phyloP scores from a whole-genome alignment of 1,140 invertebrate genomes.

The Drosophila oshimai region DNA sequence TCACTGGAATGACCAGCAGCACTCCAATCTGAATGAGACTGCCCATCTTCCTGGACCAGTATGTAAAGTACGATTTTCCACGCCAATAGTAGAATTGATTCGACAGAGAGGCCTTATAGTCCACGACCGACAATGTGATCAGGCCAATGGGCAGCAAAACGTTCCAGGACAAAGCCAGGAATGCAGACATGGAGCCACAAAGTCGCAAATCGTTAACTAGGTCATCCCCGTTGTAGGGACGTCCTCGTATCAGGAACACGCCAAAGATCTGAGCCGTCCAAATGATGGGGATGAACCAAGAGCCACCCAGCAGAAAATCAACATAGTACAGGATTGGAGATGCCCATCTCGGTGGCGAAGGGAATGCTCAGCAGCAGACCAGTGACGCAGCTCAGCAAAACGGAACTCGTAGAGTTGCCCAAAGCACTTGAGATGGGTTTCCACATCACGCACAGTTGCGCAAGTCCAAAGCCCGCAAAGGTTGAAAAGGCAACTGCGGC shows the following conservation, averaged over 20 bases:
- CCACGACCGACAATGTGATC: conserved; percentile 85
- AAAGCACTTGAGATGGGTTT: conserved; percentile 86
- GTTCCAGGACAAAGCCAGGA: conserved; percentile 94
- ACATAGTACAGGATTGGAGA: conserved; percentile 92
- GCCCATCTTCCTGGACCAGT: conserved; percentile 90
- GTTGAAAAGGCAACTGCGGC: conserved; percentile 93
- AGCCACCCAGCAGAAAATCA: conserved; percentile 91
- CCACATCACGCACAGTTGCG: conserved; percentile 88
- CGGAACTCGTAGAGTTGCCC: conserved; percentile 94
- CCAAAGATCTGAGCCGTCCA: conserved; percentile 90
- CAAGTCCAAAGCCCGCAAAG: conserved; percentile 92
- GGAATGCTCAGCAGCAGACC: conserved; percentile 93
- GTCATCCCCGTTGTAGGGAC: conserved; percentile 92
- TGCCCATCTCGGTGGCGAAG: conserved; percentile 94
- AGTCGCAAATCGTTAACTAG: conserved; percentile 88
- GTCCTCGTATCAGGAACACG: conserved; percentile 91
- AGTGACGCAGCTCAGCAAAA: conserved; percentile 92
- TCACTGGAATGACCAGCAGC: conserved; percentile 89
- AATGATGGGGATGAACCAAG: conserved; percentile 93
- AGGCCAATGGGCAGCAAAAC: conserved; percentile 90
- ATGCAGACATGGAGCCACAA: conserved; percentile 85
- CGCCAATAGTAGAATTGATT: conserved; percentile 82
- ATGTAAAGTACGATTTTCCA: conserved; percentile 86
- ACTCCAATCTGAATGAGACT: conserved; percentile 90
- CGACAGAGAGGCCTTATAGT: conserved; percentile 76